phyloP scores from a whole-genome alignment of 2,888 invertebrate species.

The Lepidochrysops patricia region DNA sequence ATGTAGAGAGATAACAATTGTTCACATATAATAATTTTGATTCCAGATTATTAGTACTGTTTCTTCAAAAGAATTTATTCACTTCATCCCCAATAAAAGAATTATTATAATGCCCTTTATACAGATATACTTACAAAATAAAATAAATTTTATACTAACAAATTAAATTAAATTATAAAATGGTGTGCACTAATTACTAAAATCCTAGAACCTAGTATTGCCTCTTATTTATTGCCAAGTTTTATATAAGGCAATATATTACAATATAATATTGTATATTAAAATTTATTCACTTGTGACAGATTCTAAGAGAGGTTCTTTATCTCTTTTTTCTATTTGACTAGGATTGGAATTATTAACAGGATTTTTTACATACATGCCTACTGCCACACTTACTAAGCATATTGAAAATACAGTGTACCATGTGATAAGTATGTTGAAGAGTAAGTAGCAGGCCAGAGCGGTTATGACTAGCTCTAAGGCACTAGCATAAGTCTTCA shows the following conservation, averaged over 20 bases:
- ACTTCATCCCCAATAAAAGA: too few relatives aligned
- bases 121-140: too few relatives aligned
- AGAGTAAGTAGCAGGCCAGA: conserved; percentile 87
- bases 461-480: conserved; percentile 93
- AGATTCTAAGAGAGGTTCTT: conserved; percentile 45
- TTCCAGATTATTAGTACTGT: too few relatives aligned
- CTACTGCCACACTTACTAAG: conserved; percentile 87
- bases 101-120: too few relatives aligned
- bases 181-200: neutral
- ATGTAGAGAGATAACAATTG: too few relatives aligned
- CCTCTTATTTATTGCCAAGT: neutral
- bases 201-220: neutral
- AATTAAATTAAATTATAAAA: neutral
- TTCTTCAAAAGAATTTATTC: too few relatives aligned
- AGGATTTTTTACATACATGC: conserved; percentile 92
- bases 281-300: conserved; percentile 25
- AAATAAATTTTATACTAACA: neutral
- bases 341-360: conserved; percentile 74
- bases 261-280: neutral
- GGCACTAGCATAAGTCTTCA: conserved; percentile 96
- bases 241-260: neutral
- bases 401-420: conserved; percentile 88
- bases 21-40: too few relatives aligned
- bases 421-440: conserved; percentile 87
- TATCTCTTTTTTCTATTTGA: conserved; percentile 33